Evolutionary conservation across 2,888 invertebrate species (phyloP).

Genomic region (Hydropsyche betteni): DNA sequence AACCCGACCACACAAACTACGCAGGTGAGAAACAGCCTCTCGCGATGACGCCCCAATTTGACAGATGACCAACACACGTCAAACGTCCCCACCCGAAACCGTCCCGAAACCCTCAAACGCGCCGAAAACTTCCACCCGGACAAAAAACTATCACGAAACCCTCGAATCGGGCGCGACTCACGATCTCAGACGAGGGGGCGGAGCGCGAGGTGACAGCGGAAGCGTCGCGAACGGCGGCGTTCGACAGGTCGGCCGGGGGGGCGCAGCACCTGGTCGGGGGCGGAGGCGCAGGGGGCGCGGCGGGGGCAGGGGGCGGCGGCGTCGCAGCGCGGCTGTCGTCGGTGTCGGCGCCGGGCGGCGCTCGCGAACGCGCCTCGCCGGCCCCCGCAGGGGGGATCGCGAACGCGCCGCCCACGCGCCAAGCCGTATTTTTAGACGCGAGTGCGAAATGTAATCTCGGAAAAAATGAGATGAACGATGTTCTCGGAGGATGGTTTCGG

Average conservation of each 20-base stretch:
- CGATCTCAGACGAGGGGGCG: neutral
- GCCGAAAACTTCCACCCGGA: too few relatives aligned
- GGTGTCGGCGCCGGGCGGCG: constrained; percentile 9
- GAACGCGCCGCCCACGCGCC: constrained; percentile 23
- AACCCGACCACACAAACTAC: too few relatives aligned
- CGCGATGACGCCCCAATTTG: too few relatives aligned
- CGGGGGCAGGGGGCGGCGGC: constrained; percentile 3
- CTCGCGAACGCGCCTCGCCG: constrained; percentile 3
- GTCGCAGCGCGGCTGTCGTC: neutral
- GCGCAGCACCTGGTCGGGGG: neutral
- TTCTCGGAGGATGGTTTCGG: too few relatives aligned
- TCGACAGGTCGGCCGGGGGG: constrained; percentile 8
- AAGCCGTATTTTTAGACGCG: constrained; percentile 4
- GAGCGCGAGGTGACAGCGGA: too few relatives aligned
- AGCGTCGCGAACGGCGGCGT: too few relatives aligned
- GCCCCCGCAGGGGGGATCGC: constrained; percentile 1
- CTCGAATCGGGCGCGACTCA: neutral
- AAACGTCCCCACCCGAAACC: too few relatives aligned
- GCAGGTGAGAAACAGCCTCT: too few relatives aligned
- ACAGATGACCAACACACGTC: neutral
- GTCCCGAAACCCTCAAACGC: too few relatives aligned
- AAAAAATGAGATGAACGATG: too few relatives aligned
- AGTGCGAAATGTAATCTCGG: too few relatives aligned
- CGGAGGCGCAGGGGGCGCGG: constrained; percentile 16
- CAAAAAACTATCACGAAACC: too few relatives aligned